Base-by-base conservation (phyloP, 2,797 vertebrate species). In the Xenopus petersii region DNA sequence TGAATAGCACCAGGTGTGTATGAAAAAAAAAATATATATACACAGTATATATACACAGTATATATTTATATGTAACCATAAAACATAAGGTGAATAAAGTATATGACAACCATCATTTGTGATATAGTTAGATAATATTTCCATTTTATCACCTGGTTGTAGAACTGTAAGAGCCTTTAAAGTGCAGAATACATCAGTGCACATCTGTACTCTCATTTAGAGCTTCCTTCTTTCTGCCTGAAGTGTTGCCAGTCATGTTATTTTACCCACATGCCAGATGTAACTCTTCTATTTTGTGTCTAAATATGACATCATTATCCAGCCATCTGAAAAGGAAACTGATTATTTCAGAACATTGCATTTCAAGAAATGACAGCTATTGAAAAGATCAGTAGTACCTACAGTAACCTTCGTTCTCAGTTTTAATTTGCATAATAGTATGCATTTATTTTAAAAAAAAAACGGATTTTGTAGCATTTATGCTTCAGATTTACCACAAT, bases 231-330 rank as follows among this genome's bases (percentile, higher is more conserved):
- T 42, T 65, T 73, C 51, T 66, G 71, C 71, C 71, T 66, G 71
- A 66, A 73, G 63, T 26, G 51, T 58, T 64, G 64, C 71, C 63
- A 73, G 64, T 64, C 62, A 72, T 62, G 51, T 58, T 65, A 65
- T 42, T 66, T 17, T 56, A 66, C 65, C 54, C 71, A 66, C 54
- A 66, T 63, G 36, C 62, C 71, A 65, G 71, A 73, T 73, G 71
- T 65, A 73, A 59, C 63, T 58, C 30, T 33, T 21, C 42, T 65
- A 58, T 65, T 73, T 46, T 73, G 12, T 24, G 16, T 66, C 49
- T 66, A 16, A 16, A 73, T 51, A 66, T 73, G 63, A 59, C 71
- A 73, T 73, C 54, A 73, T 73, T 73, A 73, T 66, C 62, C 62
- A 26, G 63, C 58, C 55, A 66, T 33, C 30, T 65, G 64, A 16